Base-by-base conservation (phyloP, 2,797 vertebrate genomes). In the Parambassis ranga region DNA sequence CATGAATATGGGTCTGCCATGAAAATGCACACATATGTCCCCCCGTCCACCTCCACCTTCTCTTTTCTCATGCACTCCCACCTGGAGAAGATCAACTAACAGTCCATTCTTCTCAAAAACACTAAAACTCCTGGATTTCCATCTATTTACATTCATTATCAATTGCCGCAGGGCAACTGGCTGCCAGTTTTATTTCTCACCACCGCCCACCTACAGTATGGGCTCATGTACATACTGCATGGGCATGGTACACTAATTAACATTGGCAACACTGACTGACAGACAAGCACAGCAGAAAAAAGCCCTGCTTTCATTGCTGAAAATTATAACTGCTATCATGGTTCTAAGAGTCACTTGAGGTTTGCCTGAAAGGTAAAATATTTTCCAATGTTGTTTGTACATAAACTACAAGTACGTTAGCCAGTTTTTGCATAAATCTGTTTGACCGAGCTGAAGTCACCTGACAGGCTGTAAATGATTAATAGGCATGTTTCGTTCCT, bases 171-270 rank as follows among this genome's bases (percentile, higher is more conserved):
- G 71, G 73, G 70, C 51, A 77, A 69, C 71, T 47, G 65, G 60
- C 78, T 78, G 75, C 52, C 43, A 24, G 64, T 75, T 77, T 69
- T 30, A 37, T 39, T 63, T 67, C 68, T 80, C 73, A 65, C 64
- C 65, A 27, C 80, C 84, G 62, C 86, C 87, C 79, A 90, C 84
- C 77, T 35, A 79, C 87, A 86, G 77, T 84, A 89, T 90, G 88
- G 77, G 37, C 73, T 53, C 30, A 0, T 67, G 62, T 52, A 49
- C 51, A 30, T 59, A 48, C 56, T 39, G 70, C 62, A 64, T 77
- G 67, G 41, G 68, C 43, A 60, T 8, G 24, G 38, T 53, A 32
- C 52, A 48, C 56, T 60, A 68, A 83, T 86, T 85, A 81, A 67
- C 53, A 69, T 26, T 51, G 66, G 65, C 64, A 71, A 52, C 36